Evolutionary conservation across 2,113 vertebrate species (phyloP), one percentile per base, ranked within the genome.

Genomic region (Chionodraco myersi): DNA sequence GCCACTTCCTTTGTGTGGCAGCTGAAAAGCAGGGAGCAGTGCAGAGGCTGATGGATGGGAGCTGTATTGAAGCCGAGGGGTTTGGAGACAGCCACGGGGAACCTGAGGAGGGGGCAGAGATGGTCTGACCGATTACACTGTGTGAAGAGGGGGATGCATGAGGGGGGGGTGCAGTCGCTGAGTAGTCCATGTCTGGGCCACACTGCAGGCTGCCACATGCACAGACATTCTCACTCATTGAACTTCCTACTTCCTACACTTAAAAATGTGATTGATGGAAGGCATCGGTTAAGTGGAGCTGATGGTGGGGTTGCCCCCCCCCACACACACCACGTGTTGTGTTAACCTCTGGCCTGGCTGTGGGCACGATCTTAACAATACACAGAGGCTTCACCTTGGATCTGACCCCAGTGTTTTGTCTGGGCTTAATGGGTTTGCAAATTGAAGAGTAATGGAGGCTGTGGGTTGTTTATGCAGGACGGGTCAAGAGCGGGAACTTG

Each of bases 21-120:
- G 61, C 59, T 86, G 82, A 90, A 71, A 68, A 45, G 54, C 61
- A 78, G 72, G 36, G 79, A 77, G 62, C 56, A 21, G 64, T 60
- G 12, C 57, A 54, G 69, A 53, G 78, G 48, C 78, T 94, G 94
- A 94, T 88, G 78, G 88, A 93, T 91, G 87, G 79, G 47, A 18
- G 45, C 56, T 41, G 64, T n/a, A 64, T 63, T 71, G 14, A 80
- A 62, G 52, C 45, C 26, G 59, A 60, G 66, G 36, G 82, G 10
- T 63, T 74, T 44, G 48, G 48, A 75, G 62, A 57, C 10, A 18
- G 75, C 26, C 16, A 6, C 15, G 0, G 82, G 84, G 82, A 88
- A 83, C 67, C 56, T 78, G 76, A 84, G 85, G 65, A 82, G 77
- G 58, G 69, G 66, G 11, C 51, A 59, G 84, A 90, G 90, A 92